Percentiles rank a stretch among this genome's conserved stretches.
These are phyloP conservation scores for Streptopelia turtur DNA, from an alignment of 2,797 vertebrate species.

Conservation along the genomic window DNA sequence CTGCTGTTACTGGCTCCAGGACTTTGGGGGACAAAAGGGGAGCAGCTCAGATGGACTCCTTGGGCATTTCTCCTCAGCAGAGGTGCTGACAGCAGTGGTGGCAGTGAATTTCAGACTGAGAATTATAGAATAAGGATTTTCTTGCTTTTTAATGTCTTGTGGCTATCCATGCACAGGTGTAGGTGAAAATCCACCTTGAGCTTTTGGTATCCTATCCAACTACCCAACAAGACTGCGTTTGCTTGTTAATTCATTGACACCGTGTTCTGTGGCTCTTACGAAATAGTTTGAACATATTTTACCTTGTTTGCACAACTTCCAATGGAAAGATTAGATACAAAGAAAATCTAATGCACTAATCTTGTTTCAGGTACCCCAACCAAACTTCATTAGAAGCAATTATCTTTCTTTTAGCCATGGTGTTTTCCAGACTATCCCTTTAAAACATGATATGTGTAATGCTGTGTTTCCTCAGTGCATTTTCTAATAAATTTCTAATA, in stretches of 20 bases:
- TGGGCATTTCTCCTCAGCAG: background rate
- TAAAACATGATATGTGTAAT: background rate
- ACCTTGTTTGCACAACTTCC: background rate
- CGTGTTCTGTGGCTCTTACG: background rate
- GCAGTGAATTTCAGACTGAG: background rate
- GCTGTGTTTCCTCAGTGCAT: background rate
- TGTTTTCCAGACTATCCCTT: background rate
- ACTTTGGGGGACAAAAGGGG: background rate
- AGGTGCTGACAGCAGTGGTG: background rate
- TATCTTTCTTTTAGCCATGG: background rate
- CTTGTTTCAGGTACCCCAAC: background rate
- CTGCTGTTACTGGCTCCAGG: background rate
- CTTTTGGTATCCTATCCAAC: background rate
- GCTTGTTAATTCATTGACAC: background rate
- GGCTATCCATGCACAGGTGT: background rate
- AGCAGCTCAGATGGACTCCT: background rate
- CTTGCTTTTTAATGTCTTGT: background rate
- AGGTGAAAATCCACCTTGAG: background rate
- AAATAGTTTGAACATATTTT: fast-evolving
- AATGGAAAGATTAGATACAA: background rate
- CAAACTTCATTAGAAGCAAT: background rate
- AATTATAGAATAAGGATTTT: background rate
- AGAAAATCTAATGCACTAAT: background rate
- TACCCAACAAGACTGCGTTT: background rate
- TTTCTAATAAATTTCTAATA: background rate